Percentiles rank a stretch among this genome's conserved stretches.
Conservation (phyloP, 2,797 vertebrate genomes). For the Trachops cirrhosus region DNA sequence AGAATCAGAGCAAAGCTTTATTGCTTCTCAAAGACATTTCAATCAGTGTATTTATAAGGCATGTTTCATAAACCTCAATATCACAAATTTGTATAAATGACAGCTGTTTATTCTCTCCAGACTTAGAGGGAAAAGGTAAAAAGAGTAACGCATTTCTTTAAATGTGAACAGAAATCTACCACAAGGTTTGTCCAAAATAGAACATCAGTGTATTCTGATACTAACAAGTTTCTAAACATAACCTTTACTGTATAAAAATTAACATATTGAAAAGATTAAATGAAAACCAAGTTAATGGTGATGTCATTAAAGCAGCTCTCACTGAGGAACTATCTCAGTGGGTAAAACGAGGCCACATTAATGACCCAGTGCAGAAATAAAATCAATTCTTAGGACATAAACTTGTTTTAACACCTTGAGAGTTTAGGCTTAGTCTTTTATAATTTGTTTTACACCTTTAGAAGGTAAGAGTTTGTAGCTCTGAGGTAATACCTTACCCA, state of each 20-base stretch:
- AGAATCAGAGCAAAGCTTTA: neutral
- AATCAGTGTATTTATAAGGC: conserved; percentile 42
- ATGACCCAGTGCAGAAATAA: conserved; percentile 56
- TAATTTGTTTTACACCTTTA: conserved; percentile 49
- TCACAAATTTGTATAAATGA: conserved; percentile 15
- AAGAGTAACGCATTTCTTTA: neutral
- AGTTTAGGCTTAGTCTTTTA: conserved; percentile 47
- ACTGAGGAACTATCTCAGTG: conserved; percentile 10
- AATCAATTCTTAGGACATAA: conserved; percentile 53
- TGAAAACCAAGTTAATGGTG: conserved; percentile 29
- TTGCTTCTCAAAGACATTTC: neutral
- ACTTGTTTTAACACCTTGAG: conserved; percentile 61
- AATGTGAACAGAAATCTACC: neutral
- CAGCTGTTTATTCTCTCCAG: conserved; percentile 27
- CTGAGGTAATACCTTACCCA: conserved; percentile 25
- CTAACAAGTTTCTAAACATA: conserved; percentile 50
- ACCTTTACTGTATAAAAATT: conserved; percentile 1
- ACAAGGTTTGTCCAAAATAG: neutral
- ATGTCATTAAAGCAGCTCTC: conserved; percentile 57
- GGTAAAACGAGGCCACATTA: conserved; percentile 41
- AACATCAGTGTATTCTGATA: neutral
- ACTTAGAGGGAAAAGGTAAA: neutral
- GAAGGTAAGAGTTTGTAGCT: conserved; percentile 33
- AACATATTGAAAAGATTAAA: conserved; percentile 54
- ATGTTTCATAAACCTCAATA: conserved; percentile 18